Evolutionary conservation across 1,140 invertebrate genomes (phyloP).

Genomic region (Magallana ariakensis): DNA sequence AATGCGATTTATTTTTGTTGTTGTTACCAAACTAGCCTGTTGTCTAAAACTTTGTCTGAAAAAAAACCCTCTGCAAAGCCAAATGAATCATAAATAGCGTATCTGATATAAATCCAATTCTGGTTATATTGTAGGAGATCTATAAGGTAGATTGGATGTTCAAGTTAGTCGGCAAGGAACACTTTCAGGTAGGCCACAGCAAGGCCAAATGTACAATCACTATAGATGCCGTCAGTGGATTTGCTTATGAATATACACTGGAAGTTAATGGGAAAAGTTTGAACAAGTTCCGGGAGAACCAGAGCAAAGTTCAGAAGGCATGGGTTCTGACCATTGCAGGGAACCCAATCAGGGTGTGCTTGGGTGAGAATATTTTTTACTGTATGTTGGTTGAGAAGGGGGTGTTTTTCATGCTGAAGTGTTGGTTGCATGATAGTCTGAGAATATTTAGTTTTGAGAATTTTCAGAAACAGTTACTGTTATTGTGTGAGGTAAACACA

Average conservation of each 20-base stretch:
- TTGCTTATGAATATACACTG: conserved; percentile 89
- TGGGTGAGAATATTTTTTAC: conserved; percentile 82
- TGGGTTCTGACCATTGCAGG: conserved; percentile 82
- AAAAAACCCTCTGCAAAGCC: too few relatives aligned
- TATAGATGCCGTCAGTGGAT: conserved; percentile 89
- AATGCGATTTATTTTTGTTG: too few relatives aligned
- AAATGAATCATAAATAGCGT: too few relatives aligned
- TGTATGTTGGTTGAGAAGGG: too few relatives aligned
- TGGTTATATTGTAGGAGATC: conserved; percentile 84
- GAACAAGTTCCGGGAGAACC: conserved; percentile 88
- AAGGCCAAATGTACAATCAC: conserved; percentile 82
- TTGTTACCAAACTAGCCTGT: too few relatives aligned
- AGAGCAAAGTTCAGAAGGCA: conserved; percentile 85
- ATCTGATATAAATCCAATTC: too few relatives aligned
- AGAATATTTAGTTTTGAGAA: too few relatives aligned
- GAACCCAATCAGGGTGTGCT: conserved; percentile 83
- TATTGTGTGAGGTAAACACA: background rate
- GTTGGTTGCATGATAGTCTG: too few relatives aligned
- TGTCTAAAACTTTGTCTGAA: too few relatives aligned
- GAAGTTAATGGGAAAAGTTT: conserved; percentile 85
- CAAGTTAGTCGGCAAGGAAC: conserved; percentile 88
- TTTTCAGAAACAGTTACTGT: too few relatives aligned
- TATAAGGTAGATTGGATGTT: conserved; percentile 92
- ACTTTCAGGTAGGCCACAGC: conserved; percentile 82
- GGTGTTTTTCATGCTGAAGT: too few relatives aligned